Evolutionary conservation across 2,797 vertebrate species (phyloP).

Genomic region (Esox lucius): DNA sequence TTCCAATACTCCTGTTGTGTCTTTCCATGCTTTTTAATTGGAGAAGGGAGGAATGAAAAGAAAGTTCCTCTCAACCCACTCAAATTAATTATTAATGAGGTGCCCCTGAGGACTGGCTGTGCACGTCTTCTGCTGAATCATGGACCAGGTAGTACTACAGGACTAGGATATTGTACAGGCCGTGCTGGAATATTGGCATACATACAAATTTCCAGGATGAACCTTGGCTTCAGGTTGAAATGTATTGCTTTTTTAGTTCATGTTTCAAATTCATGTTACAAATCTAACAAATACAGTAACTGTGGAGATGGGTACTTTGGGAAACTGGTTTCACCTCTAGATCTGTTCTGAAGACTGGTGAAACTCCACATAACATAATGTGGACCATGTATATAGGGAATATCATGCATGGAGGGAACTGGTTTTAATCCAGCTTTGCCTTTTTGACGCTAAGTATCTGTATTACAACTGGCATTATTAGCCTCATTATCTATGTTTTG

Average conservation of each 20-base stretch:
- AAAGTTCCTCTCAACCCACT: conserved; percentile 42
- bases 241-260: neutral
- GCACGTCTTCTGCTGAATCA: neutral
- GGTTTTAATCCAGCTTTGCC: neutral
- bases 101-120: conserved; percentile 16
- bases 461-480: neutral
- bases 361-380: neutral
- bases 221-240: neutral
- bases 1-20: conserved; percentile 20
- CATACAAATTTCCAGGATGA: neutral
- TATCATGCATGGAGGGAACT: no score
- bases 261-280: neutral
- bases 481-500: neutral
- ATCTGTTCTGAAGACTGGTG: neutral
- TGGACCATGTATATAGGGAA: no score
- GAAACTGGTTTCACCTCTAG: neutral
- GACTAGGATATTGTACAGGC: neutral
- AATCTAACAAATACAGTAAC: neutral
- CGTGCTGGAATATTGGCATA: neutral
- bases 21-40: conserved; percentile 45
- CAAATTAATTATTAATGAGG: conserved; percentile 47
- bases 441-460: neutral
- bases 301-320: neutral
- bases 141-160: neutral
- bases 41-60: conserved; percentile 29